Base-by-base conservation (phyloP, 2,888 invertebrate genomes). In the Drosophila phalerata region DNA sequence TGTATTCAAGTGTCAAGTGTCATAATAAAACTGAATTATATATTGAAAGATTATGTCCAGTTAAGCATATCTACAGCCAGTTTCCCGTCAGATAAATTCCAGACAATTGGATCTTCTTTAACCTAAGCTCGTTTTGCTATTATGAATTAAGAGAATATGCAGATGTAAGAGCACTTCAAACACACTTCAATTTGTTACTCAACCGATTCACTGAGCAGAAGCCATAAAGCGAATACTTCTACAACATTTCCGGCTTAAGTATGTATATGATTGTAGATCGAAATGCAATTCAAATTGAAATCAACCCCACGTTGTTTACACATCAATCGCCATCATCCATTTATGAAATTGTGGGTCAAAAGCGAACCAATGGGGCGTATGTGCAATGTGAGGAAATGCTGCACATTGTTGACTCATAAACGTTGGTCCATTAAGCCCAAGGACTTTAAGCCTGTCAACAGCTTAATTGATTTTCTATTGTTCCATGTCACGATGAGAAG, bases 381-480 rank as follows among this genome's bases (percentile, higher is more conserved):
- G 49, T 37, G 55, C 53, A 71, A 60, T 74, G 48, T 65, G 47
- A 17, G 37, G n/a, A 42, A 63, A 32, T 32, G 37, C 17, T 38
- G 13, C 32, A 43, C 28, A 40, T 37, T 56, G 43, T 75, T 69
- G 55, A 61, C 37, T 74, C 77, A 69, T 61, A 65, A 69, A 37
- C 57, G 43, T 15, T 49, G 34, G 49, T 60, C 43, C 49, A 53
- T 49, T 68, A 62, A 38, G 51, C 40, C 40, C 25, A 45, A 37
- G 47, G 28, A n/a, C 40, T 62, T 47, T 45, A 56, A 13, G 25
- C 28, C 49, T 42, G 71, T n/a, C 62, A 55, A 43, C 37, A 38
- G 28, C 47, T 81, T 81, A 81, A 88, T 83, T 85, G 85, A 79
- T 77, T 85, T 85, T 61, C 73, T 48, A 73, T 79, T 73, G 72